Percentiles rank a stretch among this genome's conserved stretches.
These are phyloP conservation scores for Agrochola litura DNA, from an alignment of 2,888 invertebrate species.

Conservation along the genomic window DNA sequence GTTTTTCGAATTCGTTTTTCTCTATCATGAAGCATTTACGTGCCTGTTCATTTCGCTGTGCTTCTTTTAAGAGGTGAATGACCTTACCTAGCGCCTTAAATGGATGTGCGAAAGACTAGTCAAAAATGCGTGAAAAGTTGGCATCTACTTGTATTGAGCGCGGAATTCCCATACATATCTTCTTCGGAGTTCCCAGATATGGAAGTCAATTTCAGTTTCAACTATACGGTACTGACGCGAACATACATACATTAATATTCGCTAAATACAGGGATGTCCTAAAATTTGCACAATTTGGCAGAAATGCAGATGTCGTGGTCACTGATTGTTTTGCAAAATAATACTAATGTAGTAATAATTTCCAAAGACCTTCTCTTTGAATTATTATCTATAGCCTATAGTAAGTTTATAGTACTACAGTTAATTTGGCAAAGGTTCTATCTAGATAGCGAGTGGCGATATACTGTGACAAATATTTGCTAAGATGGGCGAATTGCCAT, in stretches of 20 bases:
- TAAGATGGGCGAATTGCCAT: slow-evolving; percentile 52
- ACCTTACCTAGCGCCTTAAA: not conserved
- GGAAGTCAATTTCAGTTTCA: not conserved
- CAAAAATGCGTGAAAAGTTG: not conserved
- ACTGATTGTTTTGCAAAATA: too few relatives aligned
- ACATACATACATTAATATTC: not conserved
- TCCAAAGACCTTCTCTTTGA: not conserved
- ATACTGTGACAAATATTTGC: slow-evolving; percentile 35
- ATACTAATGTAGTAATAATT: not conserved
- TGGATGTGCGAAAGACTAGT: not conserved
- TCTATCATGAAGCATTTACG: not conserved
- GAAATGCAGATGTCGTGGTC: not conserved
- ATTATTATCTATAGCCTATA: not conserved
- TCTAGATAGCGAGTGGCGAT: slow-evolving; percentile 50
- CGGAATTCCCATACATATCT: not conserved
- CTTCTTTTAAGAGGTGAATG: not conserved
- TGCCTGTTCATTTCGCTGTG: not conserved
- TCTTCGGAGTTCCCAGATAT: not conserved
- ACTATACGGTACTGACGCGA: not conserved
- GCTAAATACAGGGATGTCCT: not conserved
- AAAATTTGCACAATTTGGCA: not conserved
- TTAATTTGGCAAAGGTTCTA: slow-evolving; percentile 54
- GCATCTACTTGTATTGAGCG: not conserved
- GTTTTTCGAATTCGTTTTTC: not conserved
- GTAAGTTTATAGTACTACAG: not conserved